Percentiles rank a stretch among this genome's conserved stretches.
Evolutionary conservation across 2,113 vertebrate species (phyloP).

Genomic region (Machaerirhynchus nigripectus): DNA sequence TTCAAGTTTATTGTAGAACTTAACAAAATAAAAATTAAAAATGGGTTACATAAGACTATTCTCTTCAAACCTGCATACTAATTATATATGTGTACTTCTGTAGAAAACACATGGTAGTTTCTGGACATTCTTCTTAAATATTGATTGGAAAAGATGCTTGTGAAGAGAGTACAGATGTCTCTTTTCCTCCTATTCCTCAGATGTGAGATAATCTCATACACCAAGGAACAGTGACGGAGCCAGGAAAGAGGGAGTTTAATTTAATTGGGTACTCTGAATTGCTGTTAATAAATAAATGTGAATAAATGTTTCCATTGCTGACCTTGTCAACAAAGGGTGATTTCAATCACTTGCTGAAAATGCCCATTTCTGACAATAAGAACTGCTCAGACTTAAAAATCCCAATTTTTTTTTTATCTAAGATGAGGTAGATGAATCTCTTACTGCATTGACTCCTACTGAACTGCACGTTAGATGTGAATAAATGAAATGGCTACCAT

Average conservation of each 20-base stretch:
- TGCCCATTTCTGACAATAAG: background rate
- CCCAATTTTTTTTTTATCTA: background rate
- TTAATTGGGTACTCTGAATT: background rate
- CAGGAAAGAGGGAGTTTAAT: background rate
- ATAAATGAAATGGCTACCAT: background rate
- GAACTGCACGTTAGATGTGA: background rate
- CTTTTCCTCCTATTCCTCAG: background rate
- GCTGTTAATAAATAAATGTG: background rate
- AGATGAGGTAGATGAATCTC: background rate
- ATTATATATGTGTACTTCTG: background rate
- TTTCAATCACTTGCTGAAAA: background rate
- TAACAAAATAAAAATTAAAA: background rate
- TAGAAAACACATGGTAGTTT: background rate
- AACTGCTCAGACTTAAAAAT: background rate
- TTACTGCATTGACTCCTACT: background rate
- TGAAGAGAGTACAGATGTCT: background rate
- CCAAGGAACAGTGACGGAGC: background rate
- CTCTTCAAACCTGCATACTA: background rate
- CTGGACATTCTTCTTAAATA: background rate
- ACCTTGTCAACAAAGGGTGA: background rate
- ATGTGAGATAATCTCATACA: background rate
- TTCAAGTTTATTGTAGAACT: background rate
- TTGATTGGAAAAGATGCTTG: background rate
- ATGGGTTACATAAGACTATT: background rate
- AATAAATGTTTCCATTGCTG: background rate